Percentiles rank a stretch among this genome's conserved stretches.
Conservation (phyloP, 2,888 invertebrate species). For the Eumerus sabulonum region DNA sequence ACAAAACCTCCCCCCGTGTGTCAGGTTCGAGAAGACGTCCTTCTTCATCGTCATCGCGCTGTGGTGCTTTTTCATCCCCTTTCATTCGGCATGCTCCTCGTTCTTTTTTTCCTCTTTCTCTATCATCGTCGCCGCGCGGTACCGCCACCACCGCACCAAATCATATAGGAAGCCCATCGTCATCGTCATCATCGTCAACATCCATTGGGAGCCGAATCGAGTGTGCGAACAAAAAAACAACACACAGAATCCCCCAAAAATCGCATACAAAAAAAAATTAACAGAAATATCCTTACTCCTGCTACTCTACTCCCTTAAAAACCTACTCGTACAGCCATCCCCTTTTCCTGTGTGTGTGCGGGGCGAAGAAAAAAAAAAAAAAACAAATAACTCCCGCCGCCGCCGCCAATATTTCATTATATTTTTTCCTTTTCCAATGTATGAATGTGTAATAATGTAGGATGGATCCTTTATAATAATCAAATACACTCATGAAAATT, state of each 20-base stretch:
- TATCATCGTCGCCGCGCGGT: conserved; percentile 2
- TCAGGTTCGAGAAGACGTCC: conserved; percentile 62
- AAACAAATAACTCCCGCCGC: conserved; percentile 47
- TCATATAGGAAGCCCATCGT: conserved; percentile 60
- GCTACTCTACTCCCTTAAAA: conserved; percentile 59
- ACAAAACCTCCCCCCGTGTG: conserved; percentile 40
- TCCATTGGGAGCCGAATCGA: conserved; percentile 43
- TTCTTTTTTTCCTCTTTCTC: conserved; percentile 46
- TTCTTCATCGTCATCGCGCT: conserved; percentile 59
- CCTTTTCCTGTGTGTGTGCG: conserved; percentile 23
- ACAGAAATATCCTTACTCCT: conserved; percentile 60
- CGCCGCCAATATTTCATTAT: conserved; percentile 65
- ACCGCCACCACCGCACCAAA: conserved; percentile 46
- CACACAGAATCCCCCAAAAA: conserved; percentile 49
- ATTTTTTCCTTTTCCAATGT: conserved; percentile 61
- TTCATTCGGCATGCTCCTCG: too few relatives aligned
- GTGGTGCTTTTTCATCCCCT: conserved; percentile 52
- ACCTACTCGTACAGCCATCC: conserved; percentile 13
- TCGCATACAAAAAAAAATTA: conserved; percentile 18
- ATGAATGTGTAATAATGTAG: conserved; percentile 68
- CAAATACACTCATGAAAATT: conserved; percentile 69
- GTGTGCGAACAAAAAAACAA: conserved; percentile 51
- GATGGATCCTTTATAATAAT: conserved; percentile 67
- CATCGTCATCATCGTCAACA: conserved; percentile 13
- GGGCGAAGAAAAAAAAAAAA: conserved; percentile 15